Evolutionary conservation across 2,888 invertebrate genomes (phyloP), one percentile per base, ranked within the genome.

Genomic region (Chrysomela aeneicollis): DNA sequence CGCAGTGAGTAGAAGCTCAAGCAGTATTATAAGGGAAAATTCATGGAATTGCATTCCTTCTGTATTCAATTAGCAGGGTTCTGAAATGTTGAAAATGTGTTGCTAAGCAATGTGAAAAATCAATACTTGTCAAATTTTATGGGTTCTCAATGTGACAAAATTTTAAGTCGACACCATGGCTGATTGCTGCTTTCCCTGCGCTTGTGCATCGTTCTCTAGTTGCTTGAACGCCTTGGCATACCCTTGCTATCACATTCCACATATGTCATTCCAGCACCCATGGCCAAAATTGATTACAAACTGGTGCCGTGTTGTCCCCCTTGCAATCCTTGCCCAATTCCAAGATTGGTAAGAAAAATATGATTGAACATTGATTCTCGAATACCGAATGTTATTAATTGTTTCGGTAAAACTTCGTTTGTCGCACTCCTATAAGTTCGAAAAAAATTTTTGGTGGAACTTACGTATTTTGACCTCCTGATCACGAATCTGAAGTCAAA

Each of bases 241-340:
- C 21, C 67, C 67, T 1, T 67, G 67, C 57, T 67, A 64, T 52
- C 37, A 50, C 10, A 57, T 67, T 22, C 67, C 67, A 22, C 67
- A 22, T 67, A 67, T 37, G 6, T 37, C 12, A 37, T 60, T 22
- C 60, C 60, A 12, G 59, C 62, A 1, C 67, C 64, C 37, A 53
- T 61, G 53, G 57, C 53, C 0, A 65, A 59, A 58, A 61, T 65
- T 19, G 65, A 61, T 12, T 54, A 58, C 9, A 37, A 53, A 9
- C 52, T 65, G 30, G 50, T 65, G 12, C 65, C 65, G 0, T 65
- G 65, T 21, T 58, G 58, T 26, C 65, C 65, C 6, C 65, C 65
- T 19, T 49, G 52, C 42, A 57, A 65, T 52, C 65, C 65, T 9
- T 65, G 65, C 35, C 65, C 65, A 9, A 47, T 49, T 2, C 53